Conservation (phyloP, 2,113 vertebrate genomes). For the Festucalex cinctus region DNA sequence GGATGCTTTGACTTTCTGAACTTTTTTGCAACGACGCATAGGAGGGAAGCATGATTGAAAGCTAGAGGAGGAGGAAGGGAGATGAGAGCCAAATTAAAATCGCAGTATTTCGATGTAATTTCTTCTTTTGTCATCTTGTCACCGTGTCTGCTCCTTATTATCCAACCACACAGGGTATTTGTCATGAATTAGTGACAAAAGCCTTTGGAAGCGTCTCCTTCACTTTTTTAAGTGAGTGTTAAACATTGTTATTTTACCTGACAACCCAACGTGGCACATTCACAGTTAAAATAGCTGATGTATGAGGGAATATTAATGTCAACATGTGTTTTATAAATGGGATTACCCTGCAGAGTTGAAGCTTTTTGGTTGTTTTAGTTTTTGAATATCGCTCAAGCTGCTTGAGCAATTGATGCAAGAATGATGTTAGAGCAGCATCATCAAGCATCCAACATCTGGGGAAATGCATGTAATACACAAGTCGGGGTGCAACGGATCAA, state of each 20-base stretch:
- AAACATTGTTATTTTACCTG: not conserved
- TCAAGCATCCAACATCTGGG: no score
- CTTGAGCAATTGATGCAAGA: no score
- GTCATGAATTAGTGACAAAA: conserved; percentile 45
- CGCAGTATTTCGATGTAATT: conserved; percentile 34
- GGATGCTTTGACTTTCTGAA: conserved; percentile 62
- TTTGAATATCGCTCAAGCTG: not conserved
- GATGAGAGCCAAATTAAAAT: conserved; percentile 25
- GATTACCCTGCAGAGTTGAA: not conserved
- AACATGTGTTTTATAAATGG: not conserved
- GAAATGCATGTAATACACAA: no score
- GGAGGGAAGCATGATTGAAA: conserved; percentile 29
- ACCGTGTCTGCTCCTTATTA: conserved; percentile 35
- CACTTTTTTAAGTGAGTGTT: conserved; percentile 10
- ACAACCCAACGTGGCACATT: conserved; percentile 14
- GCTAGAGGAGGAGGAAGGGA: conserved; percentile 27
- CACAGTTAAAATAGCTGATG: conserved; percentile 12
- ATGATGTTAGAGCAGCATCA: no score
- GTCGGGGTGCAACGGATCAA: no score
- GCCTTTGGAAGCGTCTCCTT: conserved; percentile 19
- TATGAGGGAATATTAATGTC: not conserved
- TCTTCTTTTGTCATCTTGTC: conserved; percentile 45
- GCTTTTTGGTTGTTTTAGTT: not conserved
- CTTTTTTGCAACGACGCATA: conserved; percentile 29
- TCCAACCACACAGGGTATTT: conserved; percentile 34